Evolutionary conservation across 2,888 invertebrate genomes (phyloP).

Genomic region (Habrosyne pyritoides): DNA sequence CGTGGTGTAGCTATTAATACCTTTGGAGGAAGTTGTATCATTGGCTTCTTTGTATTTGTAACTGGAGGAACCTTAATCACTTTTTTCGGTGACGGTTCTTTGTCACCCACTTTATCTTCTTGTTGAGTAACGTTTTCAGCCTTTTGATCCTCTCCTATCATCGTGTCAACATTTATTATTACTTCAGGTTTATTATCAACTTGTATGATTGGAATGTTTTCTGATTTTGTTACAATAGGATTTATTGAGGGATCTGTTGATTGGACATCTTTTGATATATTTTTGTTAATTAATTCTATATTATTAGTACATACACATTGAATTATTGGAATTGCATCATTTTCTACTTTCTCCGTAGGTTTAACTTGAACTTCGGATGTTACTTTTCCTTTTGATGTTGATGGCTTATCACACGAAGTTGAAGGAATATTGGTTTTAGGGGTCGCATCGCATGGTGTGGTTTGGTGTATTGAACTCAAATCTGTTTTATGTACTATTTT

Average conservation of each 20-base stretch:
- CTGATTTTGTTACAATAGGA: slow-evolving; percentile 35
- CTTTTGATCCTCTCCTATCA: slow-evolving; percentile 52
- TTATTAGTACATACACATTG: neutral
- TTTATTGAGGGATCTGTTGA: slow-evolving; percentile 16
- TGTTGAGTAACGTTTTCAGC: slow-evolving; percentile 44
- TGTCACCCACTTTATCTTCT: slow-evolving; percentile 36
- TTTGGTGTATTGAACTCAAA: neutral
- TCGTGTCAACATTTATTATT: slow-evolving; percentile 27
- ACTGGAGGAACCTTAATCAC: slow-evolving; percentile 22
- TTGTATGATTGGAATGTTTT: slow-evolving; percentile 63
- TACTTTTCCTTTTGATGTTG: neutral
- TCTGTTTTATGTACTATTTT: neutral
- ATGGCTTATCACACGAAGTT: neutral
- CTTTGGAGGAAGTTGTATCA: slow-evolving; percentile 78
- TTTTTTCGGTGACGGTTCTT: slow-evolving; percentile 31
- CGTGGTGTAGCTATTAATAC: slow-evolving; percentile 85
- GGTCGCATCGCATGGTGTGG: neutral
- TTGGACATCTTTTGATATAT: neutral
- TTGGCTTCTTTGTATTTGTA: slow-evolving; percentile 62
- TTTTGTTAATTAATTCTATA: neutral
- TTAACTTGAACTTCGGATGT: neutral
- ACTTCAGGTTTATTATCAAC: slow-evolving; percentile 28
- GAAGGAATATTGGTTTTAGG: neutral
- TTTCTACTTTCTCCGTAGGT: neutral
- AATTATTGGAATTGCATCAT: neutral